phyloP scores from a whole-genome alignment of 2,113 vertebrate genomes.

The Cacatua alba region DNA sequence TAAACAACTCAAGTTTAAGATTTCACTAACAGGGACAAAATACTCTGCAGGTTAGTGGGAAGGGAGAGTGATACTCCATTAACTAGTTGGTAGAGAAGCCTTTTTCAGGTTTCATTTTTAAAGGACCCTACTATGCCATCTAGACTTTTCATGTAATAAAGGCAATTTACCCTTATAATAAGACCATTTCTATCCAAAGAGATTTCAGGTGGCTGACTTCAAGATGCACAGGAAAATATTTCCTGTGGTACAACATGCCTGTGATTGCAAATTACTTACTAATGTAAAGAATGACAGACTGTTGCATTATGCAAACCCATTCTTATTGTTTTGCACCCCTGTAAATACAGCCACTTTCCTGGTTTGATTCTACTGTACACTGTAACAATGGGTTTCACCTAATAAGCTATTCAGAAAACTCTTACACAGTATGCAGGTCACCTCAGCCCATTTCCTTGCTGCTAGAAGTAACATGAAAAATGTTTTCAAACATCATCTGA shows the following conservation, averaged over 20 bases:
- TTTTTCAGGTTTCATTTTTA: neutral
- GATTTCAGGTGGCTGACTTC: neutral
- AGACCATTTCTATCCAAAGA: neutral
- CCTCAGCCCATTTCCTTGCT: neutral
- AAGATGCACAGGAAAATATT: neutral
- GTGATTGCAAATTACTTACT: neutral
- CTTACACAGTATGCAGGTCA: neutral
- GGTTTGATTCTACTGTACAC: neutral
- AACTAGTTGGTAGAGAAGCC: neutral
- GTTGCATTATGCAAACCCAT: conserved; percentile 55
- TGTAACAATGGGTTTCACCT: conserved; percentile 13
- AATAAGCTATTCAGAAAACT: conserved; percentile 50
- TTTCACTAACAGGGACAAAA: neutral
- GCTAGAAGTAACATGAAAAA: conserved; percentile 58
- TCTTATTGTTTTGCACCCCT: neutral
- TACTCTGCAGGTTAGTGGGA: neutral
- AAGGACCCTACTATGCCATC: neutral
- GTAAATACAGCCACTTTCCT: conserved; percentile 5
- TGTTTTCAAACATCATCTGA: conserved; percentile 44
- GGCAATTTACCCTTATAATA: neutral
- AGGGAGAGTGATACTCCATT: neutral
- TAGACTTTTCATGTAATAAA: conserved; percentile 1
- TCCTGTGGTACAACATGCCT: neutral
- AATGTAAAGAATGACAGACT: conserved; percentile 7
- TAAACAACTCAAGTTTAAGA: conserved; percentile 35